These are phyloP conservation scores for Addax nasomaculatus DNA, from an alignment of 2,113 vertebrate genomes.

Conservation along the genomic window DNA sequence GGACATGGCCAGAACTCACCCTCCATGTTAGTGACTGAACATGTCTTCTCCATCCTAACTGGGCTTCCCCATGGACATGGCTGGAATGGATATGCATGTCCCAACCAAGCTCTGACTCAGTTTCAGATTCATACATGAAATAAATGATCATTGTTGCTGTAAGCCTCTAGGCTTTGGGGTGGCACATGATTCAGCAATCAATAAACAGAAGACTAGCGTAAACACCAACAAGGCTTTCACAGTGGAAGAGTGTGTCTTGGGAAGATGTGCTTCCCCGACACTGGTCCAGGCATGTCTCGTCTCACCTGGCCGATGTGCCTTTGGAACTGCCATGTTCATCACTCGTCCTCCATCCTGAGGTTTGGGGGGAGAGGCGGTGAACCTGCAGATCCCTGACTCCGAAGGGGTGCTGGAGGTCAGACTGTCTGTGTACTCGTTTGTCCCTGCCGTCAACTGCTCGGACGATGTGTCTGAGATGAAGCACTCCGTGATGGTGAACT, in stretches of 20 bases:
- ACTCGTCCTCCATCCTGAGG: slow-evolving; percentile 97
- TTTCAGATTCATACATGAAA: background rate
- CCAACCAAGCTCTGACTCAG: background rate
- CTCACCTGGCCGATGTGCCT: slow-evolving; percentile 98
- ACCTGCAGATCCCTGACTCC: slow-evolving; percentile 98
- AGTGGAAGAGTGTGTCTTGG: fast-evolving
- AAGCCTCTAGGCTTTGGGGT: background rate
- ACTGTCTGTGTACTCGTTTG: slow-evolving; percentile 99
- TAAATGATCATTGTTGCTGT: background rate
- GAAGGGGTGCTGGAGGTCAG: slow-evolving; percentile 98
- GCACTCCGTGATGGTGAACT: slow-evolving; percentile 99
- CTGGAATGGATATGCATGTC: background rate
- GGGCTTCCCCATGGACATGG: background rate
- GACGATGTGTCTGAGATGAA: slow-evolving; percentile 99
- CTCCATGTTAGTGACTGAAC: background rate
- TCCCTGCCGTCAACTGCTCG: slow-evolving; percentile 98
- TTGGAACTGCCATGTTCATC: slow-evolving; percentile 97
- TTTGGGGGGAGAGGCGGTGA: slow-evolving; percentile 98
- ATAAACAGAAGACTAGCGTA: background rate
- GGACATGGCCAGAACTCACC: fast-evolving
- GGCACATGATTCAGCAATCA: background rate
- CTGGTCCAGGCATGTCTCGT: fast-evolving
- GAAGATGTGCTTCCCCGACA: fast-evolving
- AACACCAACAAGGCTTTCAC: fast-evolving
- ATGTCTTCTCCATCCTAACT: fast-evolving